Base-by-base conservation (phyloP, 2,797 vertebrate genomes). In the Florisuga fusca region DNA sequence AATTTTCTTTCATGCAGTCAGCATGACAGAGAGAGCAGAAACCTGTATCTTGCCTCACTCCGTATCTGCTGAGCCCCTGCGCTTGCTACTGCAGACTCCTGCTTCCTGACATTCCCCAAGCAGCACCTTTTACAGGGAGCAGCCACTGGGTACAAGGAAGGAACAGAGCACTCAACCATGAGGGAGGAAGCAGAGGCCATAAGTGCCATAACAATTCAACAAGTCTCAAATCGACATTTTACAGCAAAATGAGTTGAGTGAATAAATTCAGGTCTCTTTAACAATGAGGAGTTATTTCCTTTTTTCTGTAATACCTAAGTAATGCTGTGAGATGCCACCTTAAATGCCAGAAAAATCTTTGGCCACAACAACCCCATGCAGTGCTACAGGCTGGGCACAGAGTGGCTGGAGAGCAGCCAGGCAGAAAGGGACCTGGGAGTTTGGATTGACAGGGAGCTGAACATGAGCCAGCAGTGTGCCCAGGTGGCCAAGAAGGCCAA, bases 1-100 rank as follows among this genome's bases (percentile, higher is more conserved):
- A 91, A 72, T 69, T 84, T 88, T 84, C 69, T 84, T 89, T 86
- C 34, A 29, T 75, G 29, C 34, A 62, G 73, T 36, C 62, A 78
- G n/a, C n/a, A n/a, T n/a, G n/a, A n/a, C 46, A 86, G 1, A 45
- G 3, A 51, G 19, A 92, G 58, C 11, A 77, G 57, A 90, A 86
- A 66, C 71, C 27, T 38, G 22, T 51, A 69, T 43, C 25, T 59
- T 79, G 6, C 15, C 46, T 29, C 48, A 21, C 29, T 67, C 17
- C 25, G 48, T 1, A 15, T 82, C 58, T 84, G 58, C 43, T 45
- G 46, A 72, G 67, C 55, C 86, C 38, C 33, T 29, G 17, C 41
- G 38, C 46, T 59, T 80, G 34, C 26, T 85, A 33, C 50, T 46
- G 41, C 25, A n/a, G 31, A 29, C 26, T 87, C n/a, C 13, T 0